Base-by-base conservation (phyloP, 2,113 vertebrate genomes). In the Prunella himalayana region DNA sequence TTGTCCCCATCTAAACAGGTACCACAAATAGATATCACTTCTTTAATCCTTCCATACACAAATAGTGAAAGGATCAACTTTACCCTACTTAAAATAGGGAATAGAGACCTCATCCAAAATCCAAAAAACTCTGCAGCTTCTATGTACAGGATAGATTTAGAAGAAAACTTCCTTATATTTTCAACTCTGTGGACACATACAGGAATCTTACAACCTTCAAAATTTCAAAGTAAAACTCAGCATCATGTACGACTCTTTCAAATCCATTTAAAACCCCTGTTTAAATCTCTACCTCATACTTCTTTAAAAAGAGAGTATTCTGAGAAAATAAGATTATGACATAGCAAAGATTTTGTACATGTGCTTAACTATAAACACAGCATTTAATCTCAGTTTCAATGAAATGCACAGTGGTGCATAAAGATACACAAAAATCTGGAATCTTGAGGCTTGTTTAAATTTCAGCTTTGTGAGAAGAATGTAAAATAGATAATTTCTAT, bases 341-440 rank as follows among this genome's bases (percentile, higher is more conserved):
- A 13, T 47, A 64, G 57, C 0, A 27, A 85, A 89, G 61, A 50
- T 33, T 45, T 88, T 71, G 31, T 50, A 49, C 9, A 22, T 56
- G 4, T 25, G 8, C 25, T 92, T 82, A 75, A 59, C n/a, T 65
- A 53, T 45, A 76, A n/a, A 54, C 25, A 83, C 10, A 41, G 6
- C 28, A 51, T 86, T 86, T 89, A 92, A 77, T 90, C 37, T 79
- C 23, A 31, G 7, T 68, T 86, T 76, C 50, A 87, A 37, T 47
- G n/a, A 56, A 89, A 92, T 28, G 37, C 11, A 64, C 24, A 39
- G 18, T 39, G n/a, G 5, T 72, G 37, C 60, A 51, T 37, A 72
- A 70, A 88, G 25, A 44, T 37, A 69, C 5, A 66, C 7, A 60
- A 18, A 82, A 94, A 45, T 85, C 53, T 77, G 18, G 18, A 59